phyloP scores from a whole-genome alignment of 2,113 vertebrate species.

The Pterophyllum scalare region DNA sequence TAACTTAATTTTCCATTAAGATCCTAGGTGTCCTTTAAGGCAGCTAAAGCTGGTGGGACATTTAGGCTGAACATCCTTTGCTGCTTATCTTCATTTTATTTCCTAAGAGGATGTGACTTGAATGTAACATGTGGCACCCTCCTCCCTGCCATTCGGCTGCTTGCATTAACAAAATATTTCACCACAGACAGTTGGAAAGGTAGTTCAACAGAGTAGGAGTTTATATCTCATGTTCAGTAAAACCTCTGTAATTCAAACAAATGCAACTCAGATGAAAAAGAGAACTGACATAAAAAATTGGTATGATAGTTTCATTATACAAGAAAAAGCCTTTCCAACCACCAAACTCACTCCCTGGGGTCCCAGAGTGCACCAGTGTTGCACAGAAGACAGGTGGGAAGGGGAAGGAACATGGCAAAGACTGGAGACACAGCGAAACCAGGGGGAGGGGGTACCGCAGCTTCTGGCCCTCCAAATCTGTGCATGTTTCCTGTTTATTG shows the following conservation, averaged over 20 bases:
- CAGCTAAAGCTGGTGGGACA: slow-evolving; percentile 33
- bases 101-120: slow-evolving; percentile 31
- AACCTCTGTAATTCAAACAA: slow-evolving; percentile 13
- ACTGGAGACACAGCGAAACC: slow-evolving; percentile 17
- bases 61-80: slow-evolving; percentile 42
- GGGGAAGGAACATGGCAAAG: slow-evolving; percentile 1
- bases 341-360: slow-evolving; percentile 52
- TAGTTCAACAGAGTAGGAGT: slow-evolving; percentile 15
- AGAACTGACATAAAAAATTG: background rate
- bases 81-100: slow-evolving; percentile 65
- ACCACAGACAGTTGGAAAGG: slow-evolving; percentile 1
- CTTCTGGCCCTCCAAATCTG: slow-evolving; percentile 50
- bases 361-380: slow-evolving; percentile 36
- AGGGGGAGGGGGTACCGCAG: slow-evolving; percentile 50
- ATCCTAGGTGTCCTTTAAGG: slow-evolving; percentile 74
- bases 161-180: slow-evolving; percentile 30
- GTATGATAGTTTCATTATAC: slow-evolving; percentile 6
- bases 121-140: slow-evolving; percentile 52
- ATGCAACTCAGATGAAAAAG: slow-evolving; percentile 10
- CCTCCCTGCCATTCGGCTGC: slow-evolving; percentile 50
- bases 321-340: slow-evolving; percentile 37
- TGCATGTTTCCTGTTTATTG: slow-evolving; percentile 65
- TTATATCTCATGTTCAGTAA: slow-evolving; percentile 24
- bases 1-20: slow-evolving; percentile 39
- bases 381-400: slow-evolving; percentile 16